A percentile compares a stretch with the other conserved stretches of the same genome.
Evolutionary conservation across 2,888 invertebrate genomes (phyloP).

Genomic region (Tetragonula carbonaria): DNA sequence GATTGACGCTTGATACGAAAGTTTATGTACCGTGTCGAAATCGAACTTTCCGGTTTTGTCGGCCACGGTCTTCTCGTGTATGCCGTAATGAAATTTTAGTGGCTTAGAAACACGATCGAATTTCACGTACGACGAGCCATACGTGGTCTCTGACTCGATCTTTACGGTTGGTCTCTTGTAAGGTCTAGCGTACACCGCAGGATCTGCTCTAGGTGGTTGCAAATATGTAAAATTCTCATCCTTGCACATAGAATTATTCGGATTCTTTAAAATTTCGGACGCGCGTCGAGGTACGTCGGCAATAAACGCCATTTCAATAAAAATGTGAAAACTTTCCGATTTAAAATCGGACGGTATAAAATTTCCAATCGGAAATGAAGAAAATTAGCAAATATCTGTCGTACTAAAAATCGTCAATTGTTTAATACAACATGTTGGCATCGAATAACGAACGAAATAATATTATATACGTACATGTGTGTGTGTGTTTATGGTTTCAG

Average conservation of each 20-base stretch:
- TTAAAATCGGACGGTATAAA: not conserved
- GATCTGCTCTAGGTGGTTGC: slow-evolving; percentile 24
- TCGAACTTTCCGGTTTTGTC: slow-evolving; percentile 16
- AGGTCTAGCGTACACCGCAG: not conserved
- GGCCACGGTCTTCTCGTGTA: not conserved
- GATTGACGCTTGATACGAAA: slow-evolving; percentile 59
- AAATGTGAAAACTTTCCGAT: not conserved
- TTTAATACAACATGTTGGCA: not conserved
- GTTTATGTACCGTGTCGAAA: slow-evolving; percentile 51
- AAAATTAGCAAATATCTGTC: not conserved
- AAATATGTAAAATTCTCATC: slow-evolving; percentile 33
- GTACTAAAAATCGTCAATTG: not conserved
- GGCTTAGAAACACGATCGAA: not conserved
- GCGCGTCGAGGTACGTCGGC: not conserved
- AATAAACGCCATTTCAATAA: slow-evolving; percentile 33
- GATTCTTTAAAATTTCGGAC: not conserved
- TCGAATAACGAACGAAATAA: not conserved
- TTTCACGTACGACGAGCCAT: slow-evolving; percentile 40
- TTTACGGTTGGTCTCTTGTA: slow-evolving; percentile 30
- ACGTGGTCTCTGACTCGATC: slow-evolving; percentile 48
- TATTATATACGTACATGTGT: no score
- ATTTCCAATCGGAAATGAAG: not conserved
- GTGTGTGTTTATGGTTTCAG: slow-evolving; percentile 84
- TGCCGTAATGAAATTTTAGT: slow-evolving; percentile 16
- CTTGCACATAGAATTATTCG: not conserved